A percentile compares a stretch with the other conserved stretches of the same genome.
phyloP scores from a whole-genome alignment of 1,140 invertebrate genomes.

The Zophobas atratus region DNA sequence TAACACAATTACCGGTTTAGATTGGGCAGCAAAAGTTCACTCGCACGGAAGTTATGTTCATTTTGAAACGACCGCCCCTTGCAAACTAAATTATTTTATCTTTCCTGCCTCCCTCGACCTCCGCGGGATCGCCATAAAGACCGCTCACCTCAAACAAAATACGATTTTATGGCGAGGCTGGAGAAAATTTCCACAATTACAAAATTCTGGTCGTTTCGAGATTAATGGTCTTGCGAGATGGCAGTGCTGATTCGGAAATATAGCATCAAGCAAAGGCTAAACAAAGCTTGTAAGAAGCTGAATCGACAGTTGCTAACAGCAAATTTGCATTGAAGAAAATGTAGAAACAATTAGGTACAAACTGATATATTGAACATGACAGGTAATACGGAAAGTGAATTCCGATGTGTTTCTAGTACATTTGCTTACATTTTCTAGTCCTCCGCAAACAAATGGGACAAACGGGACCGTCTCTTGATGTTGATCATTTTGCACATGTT shows the following conservation, averaged over 20 bases:
- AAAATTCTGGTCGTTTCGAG: neutral
- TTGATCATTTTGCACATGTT: too few relatives aligned
- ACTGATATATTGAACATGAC: too few relatives aligned
- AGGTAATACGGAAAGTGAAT: too few relatives aligned
- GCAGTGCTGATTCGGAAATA: neutral
- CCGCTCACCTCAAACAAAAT: constrained; percentile 33
- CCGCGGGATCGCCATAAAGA: constrained; percentile 22
- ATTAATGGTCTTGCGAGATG: neutral
- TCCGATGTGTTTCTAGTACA: too few relatives aligned
- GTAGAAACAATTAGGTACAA: too few relatives aligned
- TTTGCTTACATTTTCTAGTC: too few relatives aligned
- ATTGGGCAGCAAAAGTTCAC: constrained; percentile 63
- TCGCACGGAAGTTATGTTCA: constrained; percentile 64
- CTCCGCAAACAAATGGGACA: too few relatives aligned
- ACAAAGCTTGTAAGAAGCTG: too few relatives aligned
- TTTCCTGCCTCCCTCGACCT: constrained; percentile 38
- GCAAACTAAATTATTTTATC: constrained; percentile 62
- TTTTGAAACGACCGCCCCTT: constrained; percentile 60
- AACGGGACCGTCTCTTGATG: too few relatives aligned
- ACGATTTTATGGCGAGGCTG: constrained; percentile 17
- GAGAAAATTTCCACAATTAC: constrained; percentile 6
- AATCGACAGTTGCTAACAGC: too few relatives aligned
- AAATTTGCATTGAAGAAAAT: too few relatives aligned
- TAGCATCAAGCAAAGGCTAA: neutral
- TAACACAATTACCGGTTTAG: constrained; percentile 65